Evolutionary conservation across 2,797 vertebrate species (phyloP).

Genomic region (Chelmon rostratus): DNA sequence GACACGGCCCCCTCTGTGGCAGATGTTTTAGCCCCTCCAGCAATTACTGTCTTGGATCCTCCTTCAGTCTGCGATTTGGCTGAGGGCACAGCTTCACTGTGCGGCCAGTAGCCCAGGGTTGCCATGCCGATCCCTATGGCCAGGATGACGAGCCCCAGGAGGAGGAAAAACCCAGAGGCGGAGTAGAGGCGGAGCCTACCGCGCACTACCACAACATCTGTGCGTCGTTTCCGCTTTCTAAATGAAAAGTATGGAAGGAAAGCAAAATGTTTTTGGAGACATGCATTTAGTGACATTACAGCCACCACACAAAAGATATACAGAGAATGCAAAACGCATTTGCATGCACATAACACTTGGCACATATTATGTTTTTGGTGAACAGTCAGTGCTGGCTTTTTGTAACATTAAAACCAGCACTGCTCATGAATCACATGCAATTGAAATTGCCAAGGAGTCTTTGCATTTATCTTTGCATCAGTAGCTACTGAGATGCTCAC

Average conservation of each 20-base stretch:
- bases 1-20: conserved; percentile 17
- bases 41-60: background rate
- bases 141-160: conserved; percentile 93
- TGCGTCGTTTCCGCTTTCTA: conserved; percentile 89
- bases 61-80: conserved; percentile 60
- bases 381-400: background rate
- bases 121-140: conserved; percentile 96
- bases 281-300: background rate
- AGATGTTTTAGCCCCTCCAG: conserved; percentile 15
- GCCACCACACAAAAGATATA: background rate
- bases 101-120: conserved; percentile 97
- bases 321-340: background rate
- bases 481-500: conserved; percentile 34
- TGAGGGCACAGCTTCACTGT: conserved; percentile 66
- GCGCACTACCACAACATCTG: conserved; percentile 95
- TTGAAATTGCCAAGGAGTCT: background rate
- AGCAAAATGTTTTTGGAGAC: background rate
- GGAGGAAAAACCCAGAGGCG: conserved; percentile 95
- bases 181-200: conserved; percentile 96
- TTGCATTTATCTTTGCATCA: background rate
- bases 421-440: background rate
- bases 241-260: conserved; percentile 5
- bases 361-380: background rate
- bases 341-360: background rate
- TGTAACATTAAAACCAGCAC: background rate